Conservation (phyloP, 2,888 invertebrate genomes). For the Hylaea fasciaria region DNA sequence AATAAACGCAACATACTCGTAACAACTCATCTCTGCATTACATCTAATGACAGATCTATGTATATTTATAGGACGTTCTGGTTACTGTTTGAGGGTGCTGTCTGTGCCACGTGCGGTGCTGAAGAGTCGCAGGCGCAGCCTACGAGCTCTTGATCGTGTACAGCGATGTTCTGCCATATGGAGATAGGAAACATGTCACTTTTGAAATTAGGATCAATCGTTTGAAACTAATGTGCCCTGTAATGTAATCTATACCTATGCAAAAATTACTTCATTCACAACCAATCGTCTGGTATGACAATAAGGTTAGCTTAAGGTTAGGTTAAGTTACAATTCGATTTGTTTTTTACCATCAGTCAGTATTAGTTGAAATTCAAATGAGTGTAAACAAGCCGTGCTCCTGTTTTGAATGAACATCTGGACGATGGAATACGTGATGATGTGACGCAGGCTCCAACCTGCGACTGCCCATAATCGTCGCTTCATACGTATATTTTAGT, state of each 20-base stretch:
- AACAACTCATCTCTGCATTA: constrained; percentile 53
- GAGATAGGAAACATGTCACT: constrained; percentile 20
- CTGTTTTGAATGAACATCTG: constrained; percentile 35
- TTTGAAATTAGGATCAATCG: background rate
- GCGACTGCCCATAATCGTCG: constrained; percentile 14
- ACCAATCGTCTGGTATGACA: too few relatives aligned
- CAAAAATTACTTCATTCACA: too few relatives aligned
- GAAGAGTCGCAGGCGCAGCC: constrained; percentile 62
- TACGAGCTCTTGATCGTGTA: constrained; percentile 6
- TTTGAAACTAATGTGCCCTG: background rate
- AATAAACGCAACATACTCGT: constrained; percentile 20
- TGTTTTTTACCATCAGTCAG: background rate
- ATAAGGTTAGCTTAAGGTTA: too few relatives aligned
- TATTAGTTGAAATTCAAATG: constrained; percentile 36
- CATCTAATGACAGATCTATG: constrained; percentile 41
- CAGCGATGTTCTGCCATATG: constrained; percentile 9
- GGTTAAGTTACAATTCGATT: too few relatives aligned
- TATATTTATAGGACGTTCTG: constrained; percentile 38
- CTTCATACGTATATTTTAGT: constrained; percentile 12
- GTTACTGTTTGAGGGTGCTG: constrained; percentile 40
- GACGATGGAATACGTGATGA: constrained; percentile 26
- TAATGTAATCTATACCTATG: background rate
- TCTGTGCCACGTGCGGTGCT: constrained; percentile 47
- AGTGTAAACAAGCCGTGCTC: constrained; percentile 28
- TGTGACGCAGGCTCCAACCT: constrained; percentile 32